Evolutionary conservation across 2,113 vertebrate genomes (phyloP).

Genomic region (Eolophus roseicapilla): DNA sequence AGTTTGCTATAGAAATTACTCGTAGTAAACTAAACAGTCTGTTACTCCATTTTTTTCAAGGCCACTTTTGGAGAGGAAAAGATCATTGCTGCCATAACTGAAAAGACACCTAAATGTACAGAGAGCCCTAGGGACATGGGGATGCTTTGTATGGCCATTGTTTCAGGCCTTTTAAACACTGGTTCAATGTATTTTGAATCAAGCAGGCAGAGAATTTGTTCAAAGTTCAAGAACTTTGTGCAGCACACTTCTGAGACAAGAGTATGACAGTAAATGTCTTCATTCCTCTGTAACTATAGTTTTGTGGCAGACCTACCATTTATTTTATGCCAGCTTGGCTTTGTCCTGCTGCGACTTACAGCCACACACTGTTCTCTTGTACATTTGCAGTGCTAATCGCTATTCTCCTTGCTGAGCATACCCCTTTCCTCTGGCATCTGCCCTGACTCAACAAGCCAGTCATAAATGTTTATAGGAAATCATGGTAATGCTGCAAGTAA

Average conservation of each 20-base stretch:
- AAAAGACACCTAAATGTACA: background rate
- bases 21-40: background rate
- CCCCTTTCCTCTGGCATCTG: background rate
- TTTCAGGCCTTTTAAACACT: background rate
- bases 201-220: background rate
- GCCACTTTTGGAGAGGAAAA: background rate
- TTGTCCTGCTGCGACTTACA: background rate
- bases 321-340: background rate
- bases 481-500: background rate
- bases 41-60: background rate
- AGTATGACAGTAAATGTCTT: rapidly evolving
- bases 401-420: background rate
- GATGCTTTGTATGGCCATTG: background rate
- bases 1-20: background rate
- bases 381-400: rapidly evolving
- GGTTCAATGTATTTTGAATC: background rate
- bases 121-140: rapidly evolving
- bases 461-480: background rate
- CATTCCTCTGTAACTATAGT: background rate
- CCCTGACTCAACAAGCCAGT: background rate
- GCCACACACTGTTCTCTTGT: no score
- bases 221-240: rapidly evolving
- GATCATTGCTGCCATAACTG: background rate
- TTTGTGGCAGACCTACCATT: background rate
- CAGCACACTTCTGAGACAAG: background rate